Base-by-base conservation (phyloP, 2,888 invertebrate species). In the Myopa testacea region DNA sequence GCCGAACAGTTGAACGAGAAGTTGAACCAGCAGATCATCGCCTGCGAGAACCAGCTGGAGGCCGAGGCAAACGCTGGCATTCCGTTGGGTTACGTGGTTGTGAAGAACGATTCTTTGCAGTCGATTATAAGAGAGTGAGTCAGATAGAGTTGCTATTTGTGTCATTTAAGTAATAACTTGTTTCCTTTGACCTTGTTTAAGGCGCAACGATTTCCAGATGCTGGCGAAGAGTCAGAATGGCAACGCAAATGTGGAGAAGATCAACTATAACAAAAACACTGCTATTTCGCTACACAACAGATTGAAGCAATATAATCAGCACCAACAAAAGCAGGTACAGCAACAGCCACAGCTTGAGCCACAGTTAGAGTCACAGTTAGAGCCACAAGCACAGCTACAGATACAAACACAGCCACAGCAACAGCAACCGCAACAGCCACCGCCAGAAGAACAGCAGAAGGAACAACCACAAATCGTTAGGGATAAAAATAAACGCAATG, bases 1-100 rank as follows among this genome's bases (percentile, higher is more conserved):
- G 91, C 92, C 1, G 93, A 93, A 84, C 91, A 91, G 82, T 86
- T 92, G 50, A 93, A 93, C 84, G 88, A 90, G 79, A 92, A 92
- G 83, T 89, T 94, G 5, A 91, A 92, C 73, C 89, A 91, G 26
- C 92, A 93, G 87, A 90, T 93, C 84, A 90, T 92, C 82, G 90
- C 91, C 76, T 89, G 82, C 37, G 84, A 86, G n/a, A 82, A 80
- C 0, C 81, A 81, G 75, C 72, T 85, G 40, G 79, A 79, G 67
- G 76, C 77, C 38, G 79, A 81, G 19, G 77, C 83, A 0, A 81
- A 80, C 19, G 63, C 80, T 0, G 78, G 80, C 2, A 77, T 84
- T 77, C 85, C 86, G 3, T 86, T 84, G 5, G 88, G 88, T 5
- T 88, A 85, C 78, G 84, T 84, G 4, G 70, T 85, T 8, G 83